A percentile compares a stretch with the other conserved stretches of the same genome.
Conservation (phyloP, 1,140 invertebrate species). For the Telenomus remus region DNA sequence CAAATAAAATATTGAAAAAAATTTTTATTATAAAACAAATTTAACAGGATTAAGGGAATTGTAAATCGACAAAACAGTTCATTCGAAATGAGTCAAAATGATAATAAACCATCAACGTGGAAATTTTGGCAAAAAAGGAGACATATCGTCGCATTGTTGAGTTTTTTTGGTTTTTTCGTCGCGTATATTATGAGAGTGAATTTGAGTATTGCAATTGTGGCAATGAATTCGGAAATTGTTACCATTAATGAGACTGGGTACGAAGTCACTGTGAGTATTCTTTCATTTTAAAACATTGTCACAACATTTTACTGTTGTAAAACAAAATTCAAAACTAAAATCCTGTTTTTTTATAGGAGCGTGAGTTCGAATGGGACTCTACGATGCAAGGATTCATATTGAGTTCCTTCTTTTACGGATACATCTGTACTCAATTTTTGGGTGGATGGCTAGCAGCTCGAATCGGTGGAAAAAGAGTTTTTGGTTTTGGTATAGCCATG, state of each 20-base stretch:
- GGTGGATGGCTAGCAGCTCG: conserved; percentile 84
- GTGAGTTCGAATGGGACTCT: conserved; percentile 88
- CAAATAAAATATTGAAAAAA: neutral
- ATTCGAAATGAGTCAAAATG: neutral
- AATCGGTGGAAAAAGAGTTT: conserved; percentile 83
- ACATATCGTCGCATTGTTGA: conserved; percentile 83
- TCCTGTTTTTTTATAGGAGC: conserved; percentile 68
- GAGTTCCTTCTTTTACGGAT: conserved; percentile 92
- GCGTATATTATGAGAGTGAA: conserved; percentile 90
- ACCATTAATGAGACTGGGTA: conserved; percentile 67
- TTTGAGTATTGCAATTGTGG: conserved; percentile 90
- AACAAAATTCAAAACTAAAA: too few relatives aligned
- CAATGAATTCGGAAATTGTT: conserved; percentile 83
- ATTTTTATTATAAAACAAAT: too few relatives aligned
- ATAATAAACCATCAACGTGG: conserved; percentile 31
- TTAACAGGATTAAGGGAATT: too few relatives aligned
- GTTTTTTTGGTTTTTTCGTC: conserved; percentile 91
- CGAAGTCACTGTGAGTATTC: conserved; percentile 13
- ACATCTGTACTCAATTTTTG: conserved; percentile 83
- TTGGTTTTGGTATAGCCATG: conserved; percentile 86
- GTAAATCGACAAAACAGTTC: too few relatives aligned
- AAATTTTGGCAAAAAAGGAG: conserved; percentile 65
- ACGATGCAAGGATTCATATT: conserved; percentile 87
- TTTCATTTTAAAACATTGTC: too few relatives aligned
- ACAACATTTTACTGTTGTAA: too few relatives aligned